Conservation (phyloP, 2,797 vertebrate genomes). For the Spheniscus humboldti region DNA sequence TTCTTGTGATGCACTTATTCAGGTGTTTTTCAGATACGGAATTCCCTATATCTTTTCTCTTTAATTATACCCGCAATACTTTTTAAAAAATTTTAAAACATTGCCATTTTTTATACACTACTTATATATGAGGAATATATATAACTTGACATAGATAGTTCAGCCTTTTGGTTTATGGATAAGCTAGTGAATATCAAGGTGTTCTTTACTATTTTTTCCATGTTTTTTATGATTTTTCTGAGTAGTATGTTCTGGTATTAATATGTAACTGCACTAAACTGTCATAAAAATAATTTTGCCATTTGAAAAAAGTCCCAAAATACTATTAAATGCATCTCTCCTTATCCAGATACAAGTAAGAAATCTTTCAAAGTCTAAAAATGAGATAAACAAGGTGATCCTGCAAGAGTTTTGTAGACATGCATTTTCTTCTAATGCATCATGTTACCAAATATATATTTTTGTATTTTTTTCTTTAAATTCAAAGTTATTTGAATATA, state of each 20-base stretch:
- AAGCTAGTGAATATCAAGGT: neutral
- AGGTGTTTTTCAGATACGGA: neutral
- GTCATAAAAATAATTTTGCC: neutral
- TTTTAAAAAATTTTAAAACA: neutral
- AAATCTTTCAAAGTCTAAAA: neutral
- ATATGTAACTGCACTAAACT: neutral
- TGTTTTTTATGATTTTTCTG: neutral
- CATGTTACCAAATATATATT: neutral
- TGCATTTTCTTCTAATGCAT: neutral
- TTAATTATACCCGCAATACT: neutral
- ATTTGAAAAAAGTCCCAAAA: neutral
- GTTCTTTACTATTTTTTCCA: neutral
- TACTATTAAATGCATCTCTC: neutral
- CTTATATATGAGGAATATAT: fast-evolving
- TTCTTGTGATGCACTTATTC: neutral
- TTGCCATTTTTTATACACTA: neutral
- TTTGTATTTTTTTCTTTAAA: neutral
- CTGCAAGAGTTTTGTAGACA: neutral
- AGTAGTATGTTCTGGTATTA: neutral
- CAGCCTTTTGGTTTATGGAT: neutral
- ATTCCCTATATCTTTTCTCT: neutral
- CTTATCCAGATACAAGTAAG: neutral
- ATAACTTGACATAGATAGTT: neutral
- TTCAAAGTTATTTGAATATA: neutral
- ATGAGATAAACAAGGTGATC: neutral